Conservation (phyloP, 1,140 invertebrate genomes). For the Bombus cullumanus region DNA sequence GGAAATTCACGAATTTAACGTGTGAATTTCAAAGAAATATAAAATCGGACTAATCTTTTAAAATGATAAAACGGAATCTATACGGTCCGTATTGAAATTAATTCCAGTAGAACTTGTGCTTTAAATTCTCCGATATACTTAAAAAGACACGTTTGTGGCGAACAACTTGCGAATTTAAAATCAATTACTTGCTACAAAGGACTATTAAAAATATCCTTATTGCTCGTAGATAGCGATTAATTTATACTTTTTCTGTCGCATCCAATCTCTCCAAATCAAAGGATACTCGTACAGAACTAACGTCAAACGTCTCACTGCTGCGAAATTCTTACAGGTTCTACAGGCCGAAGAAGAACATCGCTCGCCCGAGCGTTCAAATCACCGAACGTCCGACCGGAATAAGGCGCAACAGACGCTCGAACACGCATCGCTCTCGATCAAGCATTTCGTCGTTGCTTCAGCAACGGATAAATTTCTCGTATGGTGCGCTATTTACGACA, state of each 20-base stretch:
- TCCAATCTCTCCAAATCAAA: neutral
- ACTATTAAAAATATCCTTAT: neutral
- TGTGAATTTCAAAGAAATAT: neutral
- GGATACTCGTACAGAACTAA: neutral
- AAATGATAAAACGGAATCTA: neutral
- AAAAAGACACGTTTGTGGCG: too few relatives aligned
- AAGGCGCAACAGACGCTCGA: neutral
- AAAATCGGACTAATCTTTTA: neutral
- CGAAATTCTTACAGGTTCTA: neutral
- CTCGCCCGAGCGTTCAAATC: slow-evolving; percentile 30
- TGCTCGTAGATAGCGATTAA: neutral
- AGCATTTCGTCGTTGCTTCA: neutral
- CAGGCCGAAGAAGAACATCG: neutral
- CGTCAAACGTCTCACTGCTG: neutral
- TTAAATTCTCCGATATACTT: too few relatives aligned
- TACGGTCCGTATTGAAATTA: neutral
- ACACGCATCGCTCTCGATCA: neutral
- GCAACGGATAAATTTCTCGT: neutral
- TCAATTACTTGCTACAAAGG: neutral
- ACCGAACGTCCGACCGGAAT: neutral
- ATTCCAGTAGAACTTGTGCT: neutral
- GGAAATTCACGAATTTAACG: neutral
- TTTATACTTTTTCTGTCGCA: neutral
- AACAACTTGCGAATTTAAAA: too few relatives aligned
- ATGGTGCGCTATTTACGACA: neutral